Conservation (phyloP, 2,888 invertebrate species). For the Drosophila anceps region DNA sequence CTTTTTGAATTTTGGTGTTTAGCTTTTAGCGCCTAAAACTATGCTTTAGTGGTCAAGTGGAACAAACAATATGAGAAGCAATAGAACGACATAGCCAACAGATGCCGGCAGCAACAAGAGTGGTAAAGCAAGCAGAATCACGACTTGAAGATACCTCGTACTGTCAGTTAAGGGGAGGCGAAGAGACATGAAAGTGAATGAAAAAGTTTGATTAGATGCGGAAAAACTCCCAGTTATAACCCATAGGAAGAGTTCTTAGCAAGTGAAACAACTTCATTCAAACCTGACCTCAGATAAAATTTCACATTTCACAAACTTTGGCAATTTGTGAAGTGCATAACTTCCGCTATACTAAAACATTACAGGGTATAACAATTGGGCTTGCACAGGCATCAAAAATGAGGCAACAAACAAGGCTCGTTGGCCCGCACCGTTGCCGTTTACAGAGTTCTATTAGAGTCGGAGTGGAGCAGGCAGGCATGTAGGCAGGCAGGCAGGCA, state of each 20-base stretch:
- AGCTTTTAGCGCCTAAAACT: slow-evolving; percentile 81
- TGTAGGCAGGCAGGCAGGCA: not conserved
- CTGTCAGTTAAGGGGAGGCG: too few species aligned
- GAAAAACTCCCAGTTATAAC: too few species aligned
- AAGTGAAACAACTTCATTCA: too few species aligned
- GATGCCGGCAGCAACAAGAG: slow-evolving; percentile 45
- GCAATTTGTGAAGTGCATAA: not conserved
- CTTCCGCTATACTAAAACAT: not conserved
- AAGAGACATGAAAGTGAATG: not conserved
- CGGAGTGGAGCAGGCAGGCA: slow-evolving; percentile 1
- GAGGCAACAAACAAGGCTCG: slow-evolving; percentile 57
- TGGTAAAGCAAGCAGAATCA: not conserved
- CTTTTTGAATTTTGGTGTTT: slow-evolving; percentile 79
- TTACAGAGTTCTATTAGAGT: slow-evolving; percentile 27
- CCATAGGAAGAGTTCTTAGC: too few species aligned
- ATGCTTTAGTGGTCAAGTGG: slow-evolving; percentile 81
- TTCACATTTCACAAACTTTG: not conserved
- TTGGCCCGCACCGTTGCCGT: slow-evolving; percentile 54
- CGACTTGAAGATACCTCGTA: not conserved
- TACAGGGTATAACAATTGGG: slow-evolving; percentile 39
- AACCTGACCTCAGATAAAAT: not conserved
- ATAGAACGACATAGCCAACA: slow-evolving; percentile 41
- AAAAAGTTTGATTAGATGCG: not conserved
- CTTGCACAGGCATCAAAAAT: slow-evolving; percentile 48
- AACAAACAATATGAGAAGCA: slow-evolving; percentile 65